Conservation (phyloP, 2,113 vertebrate genomes). For the Oryzias javanicus region DNA sequence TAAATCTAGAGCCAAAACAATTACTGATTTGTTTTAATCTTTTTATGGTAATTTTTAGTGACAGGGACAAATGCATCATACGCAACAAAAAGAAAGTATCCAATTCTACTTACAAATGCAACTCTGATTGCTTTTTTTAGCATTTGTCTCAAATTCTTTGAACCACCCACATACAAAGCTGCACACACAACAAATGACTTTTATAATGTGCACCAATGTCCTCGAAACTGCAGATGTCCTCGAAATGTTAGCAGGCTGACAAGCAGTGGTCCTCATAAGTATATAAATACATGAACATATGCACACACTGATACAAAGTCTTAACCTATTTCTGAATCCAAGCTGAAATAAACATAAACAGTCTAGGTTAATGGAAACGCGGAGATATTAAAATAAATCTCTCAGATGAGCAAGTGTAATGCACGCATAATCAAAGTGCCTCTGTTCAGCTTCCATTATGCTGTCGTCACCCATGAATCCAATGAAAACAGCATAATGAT, state of each 20-base stretch:
- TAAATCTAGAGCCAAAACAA: slow-evolving; percentile 59
- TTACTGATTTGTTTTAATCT: slow-evolving; percentile 52
- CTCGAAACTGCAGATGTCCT: no score
- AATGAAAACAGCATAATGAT: slow-evolving; percentile 58
- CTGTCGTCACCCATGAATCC: slow-evolving; percentile 67
- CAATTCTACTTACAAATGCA: slow-evolving; percentile 48
- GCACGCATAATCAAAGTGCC: slow-evolving; percentile 50
- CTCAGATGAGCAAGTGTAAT: slow-evolving; percentile 57
- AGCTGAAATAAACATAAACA: slow-evolving; percentile 49
- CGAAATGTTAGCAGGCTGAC: no score
- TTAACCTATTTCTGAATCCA: slow-evolving; percentile 28
- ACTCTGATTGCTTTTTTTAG: slow-evolving; percentile 23
- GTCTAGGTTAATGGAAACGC: slow-evolving; percentile 54
- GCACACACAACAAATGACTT: no score
- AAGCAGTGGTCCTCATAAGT: no score
- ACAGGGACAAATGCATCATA: slow-evolving; percentile 52
- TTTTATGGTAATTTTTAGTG: slow-evolving; percentile 50
- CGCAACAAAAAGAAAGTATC: no score
- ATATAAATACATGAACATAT: not conserved
- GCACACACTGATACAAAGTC: slow-evolving; percentile 10
- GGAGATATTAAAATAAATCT: slow-evolving; percentile 70
- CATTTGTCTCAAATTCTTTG: slow-evolving; percentile 40
- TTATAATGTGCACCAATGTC: no score
- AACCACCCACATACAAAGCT: slow-evolving; percentile 21
- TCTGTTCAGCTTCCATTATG: slow-evolving; percentile 66